A percentile compares a stretch with the other conserved stretches of the same genome.
These are phyloP conservation scores for Forbesichthys papilliferus DNA, from an alignment of 2,113 vertebrate genomes.

Conservation along the genomic window DNA sequence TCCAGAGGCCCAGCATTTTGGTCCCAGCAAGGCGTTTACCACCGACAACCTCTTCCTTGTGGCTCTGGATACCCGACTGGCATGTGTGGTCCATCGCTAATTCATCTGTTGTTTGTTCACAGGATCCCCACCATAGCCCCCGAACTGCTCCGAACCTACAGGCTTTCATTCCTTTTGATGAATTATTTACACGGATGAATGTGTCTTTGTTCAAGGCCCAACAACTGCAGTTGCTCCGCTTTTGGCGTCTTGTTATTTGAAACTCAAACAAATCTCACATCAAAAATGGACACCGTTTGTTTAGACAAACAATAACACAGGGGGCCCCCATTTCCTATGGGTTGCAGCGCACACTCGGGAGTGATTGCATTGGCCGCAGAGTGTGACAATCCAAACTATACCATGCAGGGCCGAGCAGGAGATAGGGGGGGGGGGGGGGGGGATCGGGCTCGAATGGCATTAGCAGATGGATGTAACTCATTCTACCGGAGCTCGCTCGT, in stretches of 20 bases:
- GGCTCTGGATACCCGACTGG: conserved; percentile 35
- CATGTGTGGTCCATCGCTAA: conserved; percentile 14
- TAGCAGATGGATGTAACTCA: conserved; percentile 57
- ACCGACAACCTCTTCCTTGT: conserved; percentile 19
- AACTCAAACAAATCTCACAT: conserved; percentile 27
- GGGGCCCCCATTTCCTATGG: conserved; percentile 19
- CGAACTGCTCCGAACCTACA: conserved; percentile 9
- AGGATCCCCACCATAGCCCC: conserved; percentile 1
- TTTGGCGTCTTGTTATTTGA: conserved; percentile 24
- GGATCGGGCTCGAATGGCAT: conserved; percentile 47
- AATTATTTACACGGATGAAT: conserved; percentile 38
- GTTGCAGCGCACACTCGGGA: conserved; percentile 21
- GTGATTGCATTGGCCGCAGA: conserved; percentile 50
- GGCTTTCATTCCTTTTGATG: conserved; percentile 25
- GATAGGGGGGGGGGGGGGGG: conserved; percentile 6
- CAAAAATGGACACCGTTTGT: conserved; percentile 33
- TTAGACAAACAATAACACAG: conserved; percentile 44
- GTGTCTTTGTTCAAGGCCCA: conserved; percentile 31
- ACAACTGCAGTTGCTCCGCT: conserved; percentile 9
- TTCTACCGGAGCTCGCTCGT: conserved; percentile 31
- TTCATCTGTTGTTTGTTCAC: conserved; percentile 29
- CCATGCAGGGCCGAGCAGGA: conserved; percentile 9
- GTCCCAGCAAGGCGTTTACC: too few relatives aligned
- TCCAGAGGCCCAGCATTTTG: too few relatives aligned
- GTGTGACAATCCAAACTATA: conserved; percentile 58